phyloP scores from a whole-genome alignment of 2,797 vertebrate genomes.

The Onychomys torridus region DNA sequence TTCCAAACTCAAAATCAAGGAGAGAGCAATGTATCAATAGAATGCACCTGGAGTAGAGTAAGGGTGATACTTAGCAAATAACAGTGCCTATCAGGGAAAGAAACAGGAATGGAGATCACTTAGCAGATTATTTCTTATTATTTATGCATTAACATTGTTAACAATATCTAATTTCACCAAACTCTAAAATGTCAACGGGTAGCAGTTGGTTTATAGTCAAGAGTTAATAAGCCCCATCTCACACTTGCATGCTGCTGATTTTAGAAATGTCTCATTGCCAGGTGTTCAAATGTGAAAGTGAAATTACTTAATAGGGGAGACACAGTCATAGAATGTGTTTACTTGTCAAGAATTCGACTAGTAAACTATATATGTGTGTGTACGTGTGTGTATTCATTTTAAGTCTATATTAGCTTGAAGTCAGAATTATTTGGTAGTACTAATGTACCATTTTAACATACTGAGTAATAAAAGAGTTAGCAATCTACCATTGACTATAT shows the following conservation, averaged over 20 bases:
- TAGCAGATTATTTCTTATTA: too few relatives aligned
- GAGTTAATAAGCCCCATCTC: background rate
- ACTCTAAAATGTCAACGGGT: background rate
- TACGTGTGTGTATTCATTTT: background rate
- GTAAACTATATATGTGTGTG: background rate
- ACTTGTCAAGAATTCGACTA: background rate
- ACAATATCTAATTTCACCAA: background rate
- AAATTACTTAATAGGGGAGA: background rate
- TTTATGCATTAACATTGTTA: background rate
- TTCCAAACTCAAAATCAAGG: background rate
- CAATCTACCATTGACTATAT: background rate
- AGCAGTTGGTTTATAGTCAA: background rate
- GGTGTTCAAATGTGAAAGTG: background rate
- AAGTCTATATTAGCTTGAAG: background rate
- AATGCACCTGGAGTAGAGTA: too few relatives aligned
- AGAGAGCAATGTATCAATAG: background rate
- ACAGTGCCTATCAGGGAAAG: too few relatives aligned
- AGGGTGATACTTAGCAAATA: too few relatives aligned
- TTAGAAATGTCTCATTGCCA: constrained; percentile 29
- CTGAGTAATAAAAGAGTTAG: background rate
- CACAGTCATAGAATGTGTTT: background rate
- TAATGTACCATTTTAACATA: background rate
- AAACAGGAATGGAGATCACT: background rate
- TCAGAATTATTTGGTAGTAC: background rate
- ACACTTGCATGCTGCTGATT: background rate